A percentile compares a stretch with the other conserved stretches of the same genome.
These are phyloP conservation scores for Cynocephalus volans DNA, from an alignment of 2,113 vertebrate genomes.

Conservation along the genomic window DNA sequence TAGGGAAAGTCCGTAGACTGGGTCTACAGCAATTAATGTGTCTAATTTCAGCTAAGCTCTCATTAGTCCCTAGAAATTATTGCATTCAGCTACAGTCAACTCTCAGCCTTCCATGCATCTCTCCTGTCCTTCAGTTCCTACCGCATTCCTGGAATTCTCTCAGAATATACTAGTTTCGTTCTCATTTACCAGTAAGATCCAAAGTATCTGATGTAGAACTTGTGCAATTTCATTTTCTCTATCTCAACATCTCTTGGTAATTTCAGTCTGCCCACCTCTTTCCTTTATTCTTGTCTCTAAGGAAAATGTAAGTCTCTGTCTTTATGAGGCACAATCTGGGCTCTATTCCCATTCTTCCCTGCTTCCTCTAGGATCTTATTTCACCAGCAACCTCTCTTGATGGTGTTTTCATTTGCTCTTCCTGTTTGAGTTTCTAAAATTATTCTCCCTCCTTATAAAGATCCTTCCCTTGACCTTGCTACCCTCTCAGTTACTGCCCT, in stretches of 20 bases:
- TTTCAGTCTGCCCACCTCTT: neutral
- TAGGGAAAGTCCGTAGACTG: neutral
- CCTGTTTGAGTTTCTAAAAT: conserved; percentile 4
- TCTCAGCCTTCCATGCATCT: neutral
- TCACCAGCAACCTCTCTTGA: neutral
- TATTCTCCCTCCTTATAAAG: neutral
- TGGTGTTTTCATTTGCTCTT: conserved; percentile 4
- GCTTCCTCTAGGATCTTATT: neutral
- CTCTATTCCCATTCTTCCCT: neutral
- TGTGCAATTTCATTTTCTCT: neutral
- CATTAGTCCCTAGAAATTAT: neutral
- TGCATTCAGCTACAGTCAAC: neutral
- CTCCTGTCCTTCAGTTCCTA: neutral
- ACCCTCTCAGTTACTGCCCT: neutral
- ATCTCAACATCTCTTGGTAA: neutral
- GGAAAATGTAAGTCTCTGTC: neutral
- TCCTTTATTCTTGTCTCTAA: neutral
- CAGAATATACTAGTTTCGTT: neutral
- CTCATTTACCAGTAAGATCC: neutral
- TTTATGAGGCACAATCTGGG: neutral
- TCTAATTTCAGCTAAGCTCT: neutral
- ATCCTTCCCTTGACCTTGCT: neutral
- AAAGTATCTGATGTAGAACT: neutral
- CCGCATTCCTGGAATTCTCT: neutral
- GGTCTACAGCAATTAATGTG: neutral